Conservation (phyloP, 2,113 vertebrate species). For the Coracopsis vasa region DNA sequence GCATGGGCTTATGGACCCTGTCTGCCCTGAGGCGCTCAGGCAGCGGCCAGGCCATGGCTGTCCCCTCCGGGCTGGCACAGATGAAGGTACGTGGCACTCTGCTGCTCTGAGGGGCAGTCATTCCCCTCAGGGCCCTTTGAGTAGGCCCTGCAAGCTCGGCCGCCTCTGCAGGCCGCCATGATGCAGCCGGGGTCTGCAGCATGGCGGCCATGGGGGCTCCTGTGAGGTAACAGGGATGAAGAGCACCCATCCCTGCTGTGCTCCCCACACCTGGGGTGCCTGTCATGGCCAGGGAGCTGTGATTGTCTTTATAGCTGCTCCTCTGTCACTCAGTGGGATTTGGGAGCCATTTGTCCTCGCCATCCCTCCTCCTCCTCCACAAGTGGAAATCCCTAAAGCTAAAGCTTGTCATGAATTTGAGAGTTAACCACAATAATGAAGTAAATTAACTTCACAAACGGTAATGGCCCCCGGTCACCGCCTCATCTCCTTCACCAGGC, state of each 20-base stretch:
- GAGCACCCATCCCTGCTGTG: not conserved
- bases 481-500: not conserved
- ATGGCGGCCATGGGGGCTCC: not conserved
- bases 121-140: not conserved
- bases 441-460: not conserved
- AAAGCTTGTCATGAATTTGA: fast-evolving
- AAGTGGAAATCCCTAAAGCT: not conserved
- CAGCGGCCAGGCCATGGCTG: fast-evolving
- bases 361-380: not conserved
- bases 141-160: not conserved
- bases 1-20: not conserved
- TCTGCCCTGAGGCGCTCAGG: not conserved
- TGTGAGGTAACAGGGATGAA: not conserved
- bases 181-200: not conserved
- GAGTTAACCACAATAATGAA: not conserved
- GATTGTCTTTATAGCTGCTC: fast-evolving
- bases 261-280: not conserved
- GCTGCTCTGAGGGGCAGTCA: not conserved
- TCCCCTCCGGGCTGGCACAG: not conserved
- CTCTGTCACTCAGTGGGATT: fast-evolving
- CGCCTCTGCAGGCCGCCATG: not conserved
- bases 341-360: fast-evolving
- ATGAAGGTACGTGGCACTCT: fast-evolving
- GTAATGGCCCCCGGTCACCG: fast-evolving
- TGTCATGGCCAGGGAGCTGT: fast-evolving